These are phyloP conservation scores for Xanthia icteritia DNA, from an alignment of 2,888 invertebrate species.

Conservation along the genomic window DNA sequence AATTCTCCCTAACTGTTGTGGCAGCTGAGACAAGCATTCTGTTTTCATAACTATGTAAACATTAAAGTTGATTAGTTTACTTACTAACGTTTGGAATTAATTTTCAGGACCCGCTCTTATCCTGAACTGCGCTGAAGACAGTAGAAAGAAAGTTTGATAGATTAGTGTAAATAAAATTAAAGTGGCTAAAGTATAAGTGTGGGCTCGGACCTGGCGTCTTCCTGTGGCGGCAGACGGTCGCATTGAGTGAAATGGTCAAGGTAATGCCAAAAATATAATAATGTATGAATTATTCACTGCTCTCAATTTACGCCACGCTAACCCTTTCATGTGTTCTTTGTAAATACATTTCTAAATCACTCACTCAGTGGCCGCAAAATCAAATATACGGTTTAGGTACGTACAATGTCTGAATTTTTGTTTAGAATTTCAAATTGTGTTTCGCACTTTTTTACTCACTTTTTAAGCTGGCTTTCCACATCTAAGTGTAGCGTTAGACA, in stretches of 20 bases:
- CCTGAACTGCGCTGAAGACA: slow-evolving; percentile 86
- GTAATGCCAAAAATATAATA: slow-evolving; percentile 81
- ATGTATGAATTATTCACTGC: slow-evolving; percentile 85
- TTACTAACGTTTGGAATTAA: slow-evolving; percentile 78
- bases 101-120: slow-evolving; percentile 87
- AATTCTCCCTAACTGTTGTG: slow-evolving; percentile 49
- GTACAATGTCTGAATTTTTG: slow-evolving; percentile 75
- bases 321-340: slow-evolving; percentile 87
- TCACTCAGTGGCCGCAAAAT: slow-evolving; percentile 78
- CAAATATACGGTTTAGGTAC: slow-evolving; percentile 74
- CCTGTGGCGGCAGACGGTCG: slow-evolving; percentile 80
- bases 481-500: slow-evolving; percentile 56
- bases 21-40: slow-evolving; percentile 62
- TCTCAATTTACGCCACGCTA: slow-evolving; percentile 86
- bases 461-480: slow-evolving; percentile 61
- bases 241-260: slow-evolving; percentile 90
- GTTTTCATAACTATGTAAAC: slow-evolving; percentile 60
- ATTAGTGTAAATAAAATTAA: slow-evolving; percentile 78
- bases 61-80: slow-evolving; percentile 69
- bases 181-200: slow-evolving; percentile 80
- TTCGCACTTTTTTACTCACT: slow-evolving; percentile 71
- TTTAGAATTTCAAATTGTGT: slow-evolving; percentile 77
- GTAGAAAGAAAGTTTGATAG: slow-evolving; percentile 79
- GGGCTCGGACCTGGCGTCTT: slow-evolving; percentile 76
- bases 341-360: slow-evolving; percentile 87